Conservation (phyloP, 1,140 invertebrate species). For the Phymastichus coffea region DNA sequence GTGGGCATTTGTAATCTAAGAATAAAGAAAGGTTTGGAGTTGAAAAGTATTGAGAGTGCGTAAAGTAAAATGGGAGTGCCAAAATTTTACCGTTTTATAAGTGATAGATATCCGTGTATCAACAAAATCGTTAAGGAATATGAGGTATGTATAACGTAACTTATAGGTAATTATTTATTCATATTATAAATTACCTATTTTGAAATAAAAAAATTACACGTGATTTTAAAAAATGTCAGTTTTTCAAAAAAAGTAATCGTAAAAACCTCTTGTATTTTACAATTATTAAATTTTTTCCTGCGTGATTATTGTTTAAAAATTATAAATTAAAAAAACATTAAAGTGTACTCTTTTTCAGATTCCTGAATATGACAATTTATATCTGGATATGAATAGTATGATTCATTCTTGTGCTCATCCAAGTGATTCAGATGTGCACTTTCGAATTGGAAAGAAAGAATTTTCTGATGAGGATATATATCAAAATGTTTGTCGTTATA, state of each 20-base stretch:
- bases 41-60: not conserved
- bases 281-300: no score
- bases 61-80: slow-evolving; percentile 83
- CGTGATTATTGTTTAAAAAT: no score
- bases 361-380: slow-evolving; percentile 97
- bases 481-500: slow-evolving; percentile 89
- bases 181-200: no score
- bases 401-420: slow-evolving; percentile 96
- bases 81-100: slow-evolving; percentile 96
- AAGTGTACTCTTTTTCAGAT: no score
- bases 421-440: slow-evolving; percentile 88
- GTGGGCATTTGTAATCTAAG: no score
- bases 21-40: no score
- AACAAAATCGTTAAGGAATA: slow-evolving; percentile 91
- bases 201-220: no score
- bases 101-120: slow-evolving; percentile 93
- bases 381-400: slow-evolving; percentile 96
- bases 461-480: slow-evolving; percentile 86
- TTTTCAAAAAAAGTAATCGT: not conserved
- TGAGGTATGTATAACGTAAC: slow-evolving; percentile 66
- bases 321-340: no score
- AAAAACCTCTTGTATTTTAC: slow-evolving; percentile 20
- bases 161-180: no score
- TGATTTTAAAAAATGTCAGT: no score
- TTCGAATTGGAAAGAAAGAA: slow-evolving; percentile 65